Conservation (phyloP, 2,888 invertebrate species). For the Tachystola acroxantha region DNA sequence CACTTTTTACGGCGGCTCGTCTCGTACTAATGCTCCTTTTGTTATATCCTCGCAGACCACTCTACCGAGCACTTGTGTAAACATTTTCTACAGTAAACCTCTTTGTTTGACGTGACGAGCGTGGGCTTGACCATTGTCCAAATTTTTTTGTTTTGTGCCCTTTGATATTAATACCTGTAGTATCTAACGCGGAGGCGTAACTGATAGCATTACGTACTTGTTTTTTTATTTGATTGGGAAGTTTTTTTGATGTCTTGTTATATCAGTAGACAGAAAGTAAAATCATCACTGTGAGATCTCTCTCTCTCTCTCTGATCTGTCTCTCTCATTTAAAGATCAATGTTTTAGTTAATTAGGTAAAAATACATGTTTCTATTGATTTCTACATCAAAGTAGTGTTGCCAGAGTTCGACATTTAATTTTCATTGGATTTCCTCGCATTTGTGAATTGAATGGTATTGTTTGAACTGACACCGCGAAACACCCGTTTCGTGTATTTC, state of each 20-base stretch:
- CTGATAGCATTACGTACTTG: too few species aligned
- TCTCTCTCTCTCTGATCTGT: too few species aligned
- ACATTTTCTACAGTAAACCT: constrained; percentile 32
- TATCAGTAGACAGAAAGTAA: too few species aligned
- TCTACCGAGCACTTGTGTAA: constrained; percentile 36
- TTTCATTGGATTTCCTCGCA: too few species aligned
- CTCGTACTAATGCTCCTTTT: constrained; percentile 36
- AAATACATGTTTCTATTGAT: too few species aligned
- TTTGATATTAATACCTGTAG: constrained; percentile 24
- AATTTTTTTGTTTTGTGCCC: constrained; percentile 16
- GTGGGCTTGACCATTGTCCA: constrained; percentile 42
- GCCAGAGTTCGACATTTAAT: too few species aligned
- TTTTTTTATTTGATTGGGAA: too few species aligned
- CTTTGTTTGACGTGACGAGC: constrained; percentile 41
- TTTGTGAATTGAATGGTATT: constrained; percentile 4
- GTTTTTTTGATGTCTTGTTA: too few species aligned
- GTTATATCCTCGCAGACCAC: constrained; percentile 30
- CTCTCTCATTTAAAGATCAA: too few species aligned
- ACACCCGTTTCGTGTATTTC: constrained; percentile 13
- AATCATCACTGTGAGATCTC: too few species aligned
- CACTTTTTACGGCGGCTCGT: constrained; percentile 17
- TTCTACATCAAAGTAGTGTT: too few species aligned
- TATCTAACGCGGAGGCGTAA: constrained; percentile 6
- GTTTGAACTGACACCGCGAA: constrained; percentile 5
- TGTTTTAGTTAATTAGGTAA: too few species aligned